Conservation (phyloP, 2,113 vertebrate genomes). For the Saguinus midas region DNA sequence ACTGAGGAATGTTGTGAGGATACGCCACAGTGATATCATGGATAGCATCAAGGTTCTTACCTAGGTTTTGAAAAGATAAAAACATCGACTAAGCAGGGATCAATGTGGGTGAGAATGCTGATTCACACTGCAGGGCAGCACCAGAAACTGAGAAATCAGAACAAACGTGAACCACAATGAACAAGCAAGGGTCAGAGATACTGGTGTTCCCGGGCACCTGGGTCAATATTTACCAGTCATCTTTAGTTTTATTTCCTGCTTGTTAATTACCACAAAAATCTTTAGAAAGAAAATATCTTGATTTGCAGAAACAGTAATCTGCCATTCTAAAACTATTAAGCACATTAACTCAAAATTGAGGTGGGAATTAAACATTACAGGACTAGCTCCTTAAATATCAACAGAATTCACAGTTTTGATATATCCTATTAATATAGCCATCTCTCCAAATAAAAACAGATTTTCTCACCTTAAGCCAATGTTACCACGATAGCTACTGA, state of each 20-base stretch:
- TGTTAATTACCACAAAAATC: conserved; percentile 16
- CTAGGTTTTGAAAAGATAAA: conserved; percentile 80
- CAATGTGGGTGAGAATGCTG: neutral
- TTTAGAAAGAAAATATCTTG: conserved; percentile 31
- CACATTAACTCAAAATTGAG: neutral
- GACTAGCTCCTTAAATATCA: neutral
- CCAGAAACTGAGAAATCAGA: neutral
- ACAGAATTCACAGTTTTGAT: neutral
- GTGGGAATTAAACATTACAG: neutral
- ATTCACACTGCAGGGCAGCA: neutral
- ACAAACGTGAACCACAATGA: neutral
- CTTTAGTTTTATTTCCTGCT: neutral
- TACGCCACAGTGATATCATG: conserved; percentile 98
- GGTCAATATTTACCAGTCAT: neutral
- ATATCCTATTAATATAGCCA: neutral
- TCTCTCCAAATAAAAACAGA: neutral
- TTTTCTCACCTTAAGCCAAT: neutral
- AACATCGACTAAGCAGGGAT: neutral
- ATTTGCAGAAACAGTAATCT: neutral
- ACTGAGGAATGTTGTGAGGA: conserved; percentile 96
- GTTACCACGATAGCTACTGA: neutral
- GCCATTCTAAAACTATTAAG: neutral
- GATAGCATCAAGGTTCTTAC: conserved; percentile 93
- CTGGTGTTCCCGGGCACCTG: neutral
- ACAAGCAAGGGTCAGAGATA: conserved; percentile 5